Evolutionary conservation across 2,797 vertebrate species (phyloP), one percentile per base, ranked within the genome.

Genomic region (Sitta carolinensis): DNA sequence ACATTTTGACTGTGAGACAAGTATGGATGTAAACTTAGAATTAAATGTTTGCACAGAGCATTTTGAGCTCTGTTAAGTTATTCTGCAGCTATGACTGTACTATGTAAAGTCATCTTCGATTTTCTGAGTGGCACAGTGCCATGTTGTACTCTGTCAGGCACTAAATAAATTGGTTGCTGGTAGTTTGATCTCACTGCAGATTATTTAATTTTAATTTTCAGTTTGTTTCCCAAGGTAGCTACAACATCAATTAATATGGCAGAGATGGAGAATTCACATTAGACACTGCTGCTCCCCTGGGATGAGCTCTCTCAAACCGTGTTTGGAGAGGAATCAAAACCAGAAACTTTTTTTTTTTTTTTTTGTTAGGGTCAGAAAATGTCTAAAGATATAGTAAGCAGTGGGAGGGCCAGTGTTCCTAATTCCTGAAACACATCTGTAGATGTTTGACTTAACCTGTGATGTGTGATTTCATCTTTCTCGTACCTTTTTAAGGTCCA

Each of bases 151-250:
- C 62, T 86, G 73, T 38, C 73, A 91, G 85, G 69, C 55, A 47
- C 27, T 40, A 70, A 90, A 85, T 79, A 84, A 79, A 95, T 92
- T 68, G 63, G 42, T 69, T 84, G 38, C 63, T 84, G 61, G 59
- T 67, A 90, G 89, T 79, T 94, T 79, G 82, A 91, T 91, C 62
- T 87, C 50, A 72, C 17, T 38, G 59, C 25, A 67, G 69, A 85
- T 89, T 83, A 92, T 87, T 95, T 92, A 57, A 83, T 95, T 95
- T 87, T 79, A 73, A 92, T 95, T 94, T 95, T 90, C 83, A 91
- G 1, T 92, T 94, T 96, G 74, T 70, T 93, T 90, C 76, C 73
- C 57, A 42, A 87, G 73, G 76, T 92, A 94, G 93, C 68, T 89
- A 76, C 12, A 32, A 59, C 73, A 81, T 80, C 84, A 89, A 75